Conservation (phyloP, 2,113 vertebrate species). For the Brachypodius melanocephalos region DNA sequence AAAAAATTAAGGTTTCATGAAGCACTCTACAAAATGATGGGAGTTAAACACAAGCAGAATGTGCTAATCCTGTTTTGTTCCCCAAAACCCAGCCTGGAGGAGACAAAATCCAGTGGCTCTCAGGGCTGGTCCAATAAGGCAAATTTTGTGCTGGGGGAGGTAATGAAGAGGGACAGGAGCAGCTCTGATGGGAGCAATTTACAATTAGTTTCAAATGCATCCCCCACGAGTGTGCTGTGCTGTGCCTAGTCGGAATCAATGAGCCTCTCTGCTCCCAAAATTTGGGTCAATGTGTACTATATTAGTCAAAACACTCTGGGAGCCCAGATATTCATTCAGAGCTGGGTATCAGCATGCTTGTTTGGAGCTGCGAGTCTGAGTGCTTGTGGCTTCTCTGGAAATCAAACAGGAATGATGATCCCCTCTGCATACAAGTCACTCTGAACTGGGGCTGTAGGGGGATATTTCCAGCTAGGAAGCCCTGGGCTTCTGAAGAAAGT, state of each 20-base stretch:
- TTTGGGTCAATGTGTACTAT: background rate
- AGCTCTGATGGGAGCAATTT: background rate
- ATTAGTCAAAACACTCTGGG: conserved; percentile 8
- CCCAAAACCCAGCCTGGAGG: background rate
- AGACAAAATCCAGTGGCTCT: background rate
- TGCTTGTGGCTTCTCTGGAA: background rate
- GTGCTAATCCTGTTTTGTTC: background rate
- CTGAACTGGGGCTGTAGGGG: background rate
- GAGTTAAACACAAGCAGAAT: background rate
- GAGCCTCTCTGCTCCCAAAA: background rate
- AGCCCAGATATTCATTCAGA: background rate
- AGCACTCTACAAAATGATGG: background rate
- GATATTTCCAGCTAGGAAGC: background rate
- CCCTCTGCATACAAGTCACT: background rate
- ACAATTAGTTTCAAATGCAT: background rate
- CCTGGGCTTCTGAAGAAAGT: background rate
- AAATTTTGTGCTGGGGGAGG: background rate
- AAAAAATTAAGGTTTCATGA: background rate
- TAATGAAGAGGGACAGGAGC: background rate
- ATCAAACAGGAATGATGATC: background rate
- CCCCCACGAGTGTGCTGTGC: background rate
- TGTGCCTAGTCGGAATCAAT: background rate
- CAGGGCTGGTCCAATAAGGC: background rate
- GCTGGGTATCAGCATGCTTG: background rate
- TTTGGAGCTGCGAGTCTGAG: background rate